Evolutionary conservation across 2,888 invertebrate species (phyloP), one percentile per base, ranked within the genome.

Genomic region (Philereme vetulata): DNA sequence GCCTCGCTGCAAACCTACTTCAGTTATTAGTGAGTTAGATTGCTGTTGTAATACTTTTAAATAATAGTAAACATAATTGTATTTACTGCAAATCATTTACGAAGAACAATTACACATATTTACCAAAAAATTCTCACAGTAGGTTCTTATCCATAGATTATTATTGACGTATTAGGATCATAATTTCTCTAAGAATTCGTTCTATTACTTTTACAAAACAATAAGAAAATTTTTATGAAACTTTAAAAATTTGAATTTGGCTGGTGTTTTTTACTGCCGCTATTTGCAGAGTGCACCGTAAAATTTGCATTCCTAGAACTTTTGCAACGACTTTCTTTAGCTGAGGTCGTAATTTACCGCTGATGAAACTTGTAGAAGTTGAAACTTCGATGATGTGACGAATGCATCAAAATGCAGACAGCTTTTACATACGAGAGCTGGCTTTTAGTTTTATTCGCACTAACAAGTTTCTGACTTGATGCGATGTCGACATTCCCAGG

Each of bases 231-330:
- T 36, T 36, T 8, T 3, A 10, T 4, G 11, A 3, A 44, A 44
- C 44, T 44, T 44, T 4, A 21, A n/a, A n/a, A n/a, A 1, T 21
- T 21, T 44, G 3, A 44, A 33, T 34, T 51, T 43, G 6, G 8
- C 21, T 35, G 32, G 8, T 33, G 34, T 7, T 40, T 53, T 53
- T 46, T 47, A 46, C 40, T 35, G 11, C 49, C 6, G 38, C 8
- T 4, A 47, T 47, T 47, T 10, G 47, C 35, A 10, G 35, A n/a
- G 35, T 34, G 47, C 53, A 53, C 1, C 34, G 40, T 34, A 42
- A 62, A 55, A 38, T 62, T 62, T 62, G 51, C 42, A 47, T 46
- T 47, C 57, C 36, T 9, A n/a, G 36, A 54, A 57, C 50, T 57
- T 62, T 2, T 36, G 50, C 54, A 34, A 49, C 45, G 46, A 53